Base-by-base conservation (phyloP, 1,140 invertebrate genomes). In the Sarcophaga peregrina region DNA sequence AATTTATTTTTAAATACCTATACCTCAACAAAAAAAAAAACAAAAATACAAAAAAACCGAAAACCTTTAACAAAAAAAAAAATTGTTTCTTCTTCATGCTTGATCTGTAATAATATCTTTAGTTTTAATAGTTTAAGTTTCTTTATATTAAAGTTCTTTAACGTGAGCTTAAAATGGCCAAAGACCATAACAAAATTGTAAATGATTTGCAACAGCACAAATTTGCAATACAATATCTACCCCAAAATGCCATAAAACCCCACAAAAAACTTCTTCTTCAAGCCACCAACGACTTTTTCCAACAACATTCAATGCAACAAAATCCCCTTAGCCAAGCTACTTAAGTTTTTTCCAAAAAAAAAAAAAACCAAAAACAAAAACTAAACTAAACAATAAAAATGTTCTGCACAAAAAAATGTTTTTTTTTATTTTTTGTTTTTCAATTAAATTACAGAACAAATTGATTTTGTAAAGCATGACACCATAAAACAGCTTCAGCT, bases 391-490 rank as follows among this genome's bases (percentile, higher is more conserved):
- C 25, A 37, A 37, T 37, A 37, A 37, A n/a, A 37, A 37, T 37
- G 25, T 37, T 37, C 25, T 37, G 25, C 25, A n/a, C n/a, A 37
- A 37, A 37, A 37, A 37, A 2, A 1, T 37, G 25, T 37, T 37
- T 1, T 37, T 37, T 1, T 37, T 37, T n/a, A n/a, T n/a, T 74
- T 11, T 74, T 5, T 78, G 8, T 10, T 82, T 82, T 83, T 89
- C 88, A 89, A 89, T 89, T 89, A 89, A 89, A 89, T 89, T 87
- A 88, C 88, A 87, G 87, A 88, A 86, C 88, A 86, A 87, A 87
- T 87, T 85, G 86, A 87, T 87, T 78, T 78, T 78, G 75, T 52
- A 78, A 74, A 78, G 75, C 75, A 78, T 78, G 75, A 78, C 75
- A 78, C 75, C 50, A 52, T 50, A 78, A 74, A 74, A 78, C 50